Evolutionary conservation across 2,797 vertebrate species (phyloP).

Genomic region (Labeo calbasu): DNA sequence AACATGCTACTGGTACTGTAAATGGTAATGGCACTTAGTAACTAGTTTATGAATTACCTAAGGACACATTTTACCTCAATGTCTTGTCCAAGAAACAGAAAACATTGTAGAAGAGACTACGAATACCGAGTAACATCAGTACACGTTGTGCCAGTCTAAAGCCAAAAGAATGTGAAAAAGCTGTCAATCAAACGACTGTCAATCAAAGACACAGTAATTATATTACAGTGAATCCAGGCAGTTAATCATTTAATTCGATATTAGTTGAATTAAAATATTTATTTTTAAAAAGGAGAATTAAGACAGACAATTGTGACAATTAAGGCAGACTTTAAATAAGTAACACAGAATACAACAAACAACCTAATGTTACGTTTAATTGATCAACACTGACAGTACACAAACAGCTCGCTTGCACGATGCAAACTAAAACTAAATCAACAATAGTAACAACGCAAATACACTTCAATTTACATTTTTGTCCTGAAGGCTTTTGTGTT

Average conservation of each 20-base stretch:
- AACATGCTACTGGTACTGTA: neutral
- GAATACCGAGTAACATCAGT: conserved; percentile 63
- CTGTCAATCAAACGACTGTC: conserved; percentile 28
- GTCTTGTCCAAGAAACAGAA: conserved; percentile 71
- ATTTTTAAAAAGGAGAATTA: neutral
- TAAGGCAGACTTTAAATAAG: neutral
- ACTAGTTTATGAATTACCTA: neutral
- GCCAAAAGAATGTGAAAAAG: conserved; percentile 48
- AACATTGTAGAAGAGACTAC: conserved; percentile 65
- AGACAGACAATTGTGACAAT: neutral
- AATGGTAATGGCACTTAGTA: neutral
- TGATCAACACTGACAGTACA: neutral
- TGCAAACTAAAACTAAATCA: neutral
- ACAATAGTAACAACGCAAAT: conserved; percentile 18
- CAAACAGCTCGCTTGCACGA: neutral
- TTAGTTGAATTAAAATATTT: neutral
- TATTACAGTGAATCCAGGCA: neutral
- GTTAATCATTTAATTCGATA: neutral
- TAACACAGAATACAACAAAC: neutral
- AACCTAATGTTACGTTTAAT: neutral
- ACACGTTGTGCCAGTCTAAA: conserved; percentile 68
- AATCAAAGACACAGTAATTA: conserved; percentile 14
- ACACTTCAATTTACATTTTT: neutral
- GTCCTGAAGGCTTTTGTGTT: neutral
- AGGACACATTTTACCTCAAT: conserved; percentile 66